Evolutionary conservation across 2,113 vertebrate species (phyloP).

Genomic region (Campylomormyrus tamandua): DNA sequence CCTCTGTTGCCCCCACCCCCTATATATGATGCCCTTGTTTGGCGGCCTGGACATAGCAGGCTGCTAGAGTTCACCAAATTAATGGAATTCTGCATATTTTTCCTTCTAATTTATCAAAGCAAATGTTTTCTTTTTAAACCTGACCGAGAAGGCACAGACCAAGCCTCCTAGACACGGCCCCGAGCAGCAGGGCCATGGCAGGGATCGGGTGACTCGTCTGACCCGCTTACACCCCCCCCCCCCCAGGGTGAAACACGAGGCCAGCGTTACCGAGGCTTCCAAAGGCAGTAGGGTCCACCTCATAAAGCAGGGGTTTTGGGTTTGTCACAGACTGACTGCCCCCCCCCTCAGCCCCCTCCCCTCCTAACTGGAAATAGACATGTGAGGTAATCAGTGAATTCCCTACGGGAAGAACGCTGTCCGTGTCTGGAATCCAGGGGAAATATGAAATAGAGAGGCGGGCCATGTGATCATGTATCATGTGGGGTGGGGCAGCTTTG

Average conservation of each 20-base stretch:
- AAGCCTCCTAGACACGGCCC: not conserved
- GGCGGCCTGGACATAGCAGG: not conserved
- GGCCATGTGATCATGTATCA: not conserved
- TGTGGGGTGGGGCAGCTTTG: not conserved
- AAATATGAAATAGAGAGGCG: not conserved
- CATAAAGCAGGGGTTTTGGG: not conserved
- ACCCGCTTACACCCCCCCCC: not conserved
- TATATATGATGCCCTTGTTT: not conserved
- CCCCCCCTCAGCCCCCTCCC: not conserved
- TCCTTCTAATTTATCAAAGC: not conserved
- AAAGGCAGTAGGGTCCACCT: not conserved
- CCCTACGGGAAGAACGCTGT: not conserved
- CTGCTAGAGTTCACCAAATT: not conserved
- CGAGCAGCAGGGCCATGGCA: not conserved
- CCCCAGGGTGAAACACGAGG: not conserved
- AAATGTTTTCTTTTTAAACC: not conserved
- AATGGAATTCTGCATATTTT: not conserved
- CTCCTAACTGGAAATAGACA: not conserved
- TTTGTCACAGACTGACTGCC: not conserved
- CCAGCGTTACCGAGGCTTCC: not conserved
- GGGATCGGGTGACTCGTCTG: not conserved
- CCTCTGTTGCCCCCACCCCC: not conserved
- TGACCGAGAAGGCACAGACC: not conserved
- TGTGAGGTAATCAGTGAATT: not conserved
- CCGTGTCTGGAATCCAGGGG: not conserved